phyloP scores from a whole-genome alignment of 2,888 invertebrate genomes.

The Nebria brevicollis region DNA sequence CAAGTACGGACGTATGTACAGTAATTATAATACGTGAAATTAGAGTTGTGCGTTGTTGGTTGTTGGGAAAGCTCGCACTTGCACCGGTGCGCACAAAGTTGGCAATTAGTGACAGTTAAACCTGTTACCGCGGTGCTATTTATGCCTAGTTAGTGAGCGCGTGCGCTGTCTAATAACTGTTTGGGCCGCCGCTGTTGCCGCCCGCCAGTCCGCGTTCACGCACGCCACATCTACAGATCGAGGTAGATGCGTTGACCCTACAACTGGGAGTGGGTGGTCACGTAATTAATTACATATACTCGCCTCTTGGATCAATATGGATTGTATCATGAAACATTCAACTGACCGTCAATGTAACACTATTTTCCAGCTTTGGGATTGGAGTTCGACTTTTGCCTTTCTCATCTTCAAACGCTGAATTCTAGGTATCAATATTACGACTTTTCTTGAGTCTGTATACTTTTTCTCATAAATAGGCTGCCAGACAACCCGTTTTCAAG shows the following conservation, averaged over 20 bases:
- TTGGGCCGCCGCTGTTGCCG: conserved; percentile 1
- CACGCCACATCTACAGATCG: conserved; percentile 2
- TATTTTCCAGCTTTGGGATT: neutral
- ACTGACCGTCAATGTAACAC: neutral
- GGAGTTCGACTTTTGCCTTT: neutral
- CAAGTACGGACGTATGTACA: neutral
- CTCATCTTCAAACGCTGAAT: too few species aligned
- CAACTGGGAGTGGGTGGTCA: conserved; percentile 29
- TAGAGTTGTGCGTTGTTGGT: conserved; percentile 1
- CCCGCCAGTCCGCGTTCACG: neutral
- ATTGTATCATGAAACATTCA: conserved; percentile 7
- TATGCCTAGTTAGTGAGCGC: conserved; percentile 38
- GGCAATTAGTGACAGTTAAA: conserved; percentile 42
- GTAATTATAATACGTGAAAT: neutral
- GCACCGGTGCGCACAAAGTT: conserved; percentile 27
- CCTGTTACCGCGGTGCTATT: conserved; percentile 37
- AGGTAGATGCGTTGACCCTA: conserved; percentile 36
- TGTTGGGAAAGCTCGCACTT: neutral
- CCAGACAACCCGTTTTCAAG: too few species aligned
- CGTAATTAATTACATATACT: conserved; percentile 41
- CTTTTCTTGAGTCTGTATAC: too few species aligned
- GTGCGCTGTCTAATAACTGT: conserved; percentile 9
- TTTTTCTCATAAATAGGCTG: too few species aligned
- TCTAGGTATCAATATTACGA: too few species aligned
- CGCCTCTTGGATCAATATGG: conserved; percentile 37